These are phyloP conservation scores for Ceyx melanurus DNA, from an alignment of 2,113 vertebrate genomes.

Conservation along the genomic window DNA sequence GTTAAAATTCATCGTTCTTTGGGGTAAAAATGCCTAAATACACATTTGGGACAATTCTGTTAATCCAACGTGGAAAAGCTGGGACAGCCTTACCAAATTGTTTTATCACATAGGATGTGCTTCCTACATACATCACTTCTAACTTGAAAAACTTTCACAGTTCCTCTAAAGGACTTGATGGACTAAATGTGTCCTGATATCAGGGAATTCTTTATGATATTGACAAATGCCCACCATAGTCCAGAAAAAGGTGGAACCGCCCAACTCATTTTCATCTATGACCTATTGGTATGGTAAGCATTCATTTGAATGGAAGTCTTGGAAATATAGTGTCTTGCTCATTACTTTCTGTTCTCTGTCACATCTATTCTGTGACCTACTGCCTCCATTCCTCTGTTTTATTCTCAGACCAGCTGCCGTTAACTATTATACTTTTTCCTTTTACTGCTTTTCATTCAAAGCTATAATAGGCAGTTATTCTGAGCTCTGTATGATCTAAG, in stretches of 20 bases:
- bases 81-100: rapidly evolving
- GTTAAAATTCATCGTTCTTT: not conserved
- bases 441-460: slow-evolving; percentile 3
- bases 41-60: not conserved
- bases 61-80: not conserved
- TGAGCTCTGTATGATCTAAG: not conserved
- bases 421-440: slow-evolving; percentile 60
- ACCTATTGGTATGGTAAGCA: slow-evolving; percentile 8
- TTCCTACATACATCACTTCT: not conserved
- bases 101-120: not conserved
- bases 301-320: slow-evolving; percentile 65
- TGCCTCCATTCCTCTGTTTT: slow-evolving; percentile 64
- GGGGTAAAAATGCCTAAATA: not conserved
- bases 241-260: not conserved
- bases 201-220: not conserved
- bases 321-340: slow-evolving; percentile 40
- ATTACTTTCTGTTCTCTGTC: slow-evolving; percentile 63
- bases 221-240: slow-evolving; percentile 13
- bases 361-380: slow-evolving; percentile 62
- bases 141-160: not conserved
- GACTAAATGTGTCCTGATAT: not conserved
- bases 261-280: slow-evolving; percentile 17
- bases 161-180: not conserved
- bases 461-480: slow-evolving; percentile 59
- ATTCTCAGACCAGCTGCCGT: slow-evolving; percentile 37